phyloP scores from a whole-genome alignment of 2,113 vertebrate genomes.

The Mus pahari region DNA sequence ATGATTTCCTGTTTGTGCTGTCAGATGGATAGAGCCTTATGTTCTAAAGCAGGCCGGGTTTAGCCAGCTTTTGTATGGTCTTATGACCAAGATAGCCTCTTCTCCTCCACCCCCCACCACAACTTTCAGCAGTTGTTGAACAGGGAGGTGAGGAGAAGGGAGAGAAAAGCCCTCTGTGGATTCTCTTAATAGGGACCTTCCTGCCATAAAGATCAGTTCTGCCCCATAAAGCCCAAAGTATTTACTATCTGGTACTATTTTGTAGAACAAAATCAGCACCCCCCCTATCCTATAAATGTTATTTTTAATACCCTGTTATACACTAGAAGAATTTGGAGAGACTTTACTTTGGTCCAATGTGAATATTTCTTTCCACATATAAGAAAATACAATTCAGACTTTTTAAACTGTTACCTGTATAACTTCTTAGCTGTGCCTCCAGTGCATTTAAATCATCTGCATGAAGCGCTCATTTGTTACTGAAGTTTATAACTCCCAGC shows the following conservation, averaged over 20 bases:
- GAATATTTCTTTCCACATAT: slow-evolving; percentile 35
- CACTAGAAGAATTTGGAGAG: not conserved
- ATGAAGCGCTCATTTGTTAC: not conserved
- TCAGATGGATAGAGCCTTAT: not conserved
- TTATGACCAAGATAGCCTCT: not conserved
- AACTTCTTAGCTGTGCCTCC: not conserved
- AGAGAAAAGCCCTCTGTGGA: not conserved
- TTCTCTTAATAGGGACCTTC: not conserved
- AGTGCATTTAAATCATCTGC: not conserved
- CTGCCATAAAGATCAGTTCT: not conserved
- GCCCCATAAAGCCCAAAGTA: not conserved
- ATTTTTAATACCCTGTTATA: not conserved
- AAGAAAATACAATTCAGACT: not conserved
- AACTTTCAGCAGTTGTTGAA: not conserved
- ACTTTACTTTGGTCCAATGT: not conserved
- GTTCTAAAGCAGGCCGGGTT: not conserved
- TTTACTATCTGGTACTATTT: not conserved
- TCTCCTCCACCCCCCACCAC: too few relatives aligned
- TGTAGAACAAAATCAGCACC: not conserved
- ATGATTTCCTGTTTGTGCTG: not conserved
- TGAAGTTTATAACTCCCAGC: slow-evolving; percentile 36
- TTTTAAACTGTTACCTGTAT: not conserved
- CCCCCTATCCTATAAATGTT: not conserved
- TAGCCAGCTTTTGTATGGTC: not conserved
- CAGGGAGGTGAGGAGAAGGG: not conserved